phyloP scores from a whole-genome alignment of 2,888 invertebrate species.

The Pollenia labialis region DNA sequence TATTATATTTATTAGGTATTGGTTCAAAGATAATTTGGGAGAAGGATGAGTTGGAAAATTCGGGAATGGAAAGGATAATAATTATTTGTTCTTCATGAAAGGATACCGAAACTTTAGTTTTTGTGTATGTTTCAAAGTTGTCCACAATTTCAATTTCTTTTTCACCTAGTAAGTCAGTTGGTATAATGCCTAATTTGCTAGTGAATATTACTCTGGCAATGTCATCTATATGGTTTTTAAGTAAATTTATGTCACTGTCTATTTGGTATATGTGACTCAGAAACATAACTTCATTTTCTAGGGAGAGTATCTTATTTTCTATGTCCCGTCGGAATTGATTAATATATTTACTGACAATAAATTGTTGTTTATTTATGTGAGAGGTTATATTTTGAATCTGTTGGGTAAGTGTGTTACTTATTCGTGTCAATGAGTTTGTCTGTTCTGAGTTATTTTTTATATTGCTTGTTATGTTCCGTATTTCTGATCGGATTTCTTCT shows the following conservation, averaged over 20 bases:
- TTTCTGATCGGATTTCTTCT: conserved; percentile 18
- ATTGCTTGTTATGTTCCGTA: conserved; percentile 17
- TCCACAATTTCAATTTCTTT: conserved; percentile 26
- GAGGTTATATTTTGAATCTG: conserved; percentile 41
- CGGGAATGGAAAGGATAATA: conserved; percentile 37
- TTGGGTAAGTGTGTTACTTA: conserved; percentile 22
- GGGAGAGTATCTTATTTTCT: conserved; percentile 29
- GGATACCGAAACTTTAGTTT: conserved; percentile 15
- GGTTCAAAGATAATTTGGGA: conserved; percentile 44
- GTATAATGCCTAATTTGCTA: neutral
- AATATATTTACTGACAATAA: conserved; percentile 22
- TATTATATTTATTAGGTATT: conserved; percentile 40
- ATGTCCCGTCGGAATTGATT: conserved; percentile 16
- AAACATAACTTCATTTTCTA: conserved; percentile 49
- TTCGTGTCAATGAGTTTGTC: neutral
- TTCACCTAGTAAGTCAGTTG: conserved; percentile 9
- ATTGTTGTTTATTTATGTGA: conserved; percentile 42
- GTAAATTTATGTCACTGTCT: conserved; percentile 47
- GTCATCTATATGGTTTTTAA: conserved; percentile 38
- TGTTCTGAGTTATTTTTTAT: conserved; percentile 16
- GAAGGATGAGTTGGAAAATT: neutral
- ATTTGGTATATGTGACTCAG: conserved; percentile 51
- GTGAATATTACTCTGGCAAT: too few relatives aligned
- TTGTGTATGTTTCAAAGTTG: conserved; percentile 10
- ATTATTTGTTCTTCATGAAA: conserved; percentile 35